These are phyloP conservation scores for Drosophila sordidapex DNA, from an alignment of 2,888 invertebrate genomes.

Conservation along the genomic window DNA sequence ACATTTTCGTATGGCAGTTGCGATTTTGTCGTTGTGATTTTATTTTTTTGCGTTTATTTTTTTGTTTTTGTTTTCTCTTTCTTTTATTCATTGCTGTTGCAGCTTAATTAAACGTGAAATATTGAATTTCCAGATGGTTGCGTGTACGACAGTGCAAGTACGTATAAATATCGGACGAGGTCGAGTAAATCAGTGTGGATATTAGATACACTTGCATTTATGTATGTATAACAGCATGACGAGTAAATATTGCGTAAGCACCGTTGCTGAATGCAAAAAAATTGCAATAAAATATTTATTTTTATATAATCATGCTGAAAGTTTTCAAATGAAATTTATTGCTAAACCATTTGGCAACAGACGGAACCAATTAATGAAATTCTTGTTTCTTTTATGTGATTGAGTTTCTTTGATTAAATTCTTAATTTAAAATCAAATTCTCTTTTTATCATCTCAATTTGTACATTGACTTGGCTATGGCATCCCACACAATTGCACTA, in stretches of 20 bases:
- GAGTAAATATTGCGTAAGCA: background rate
- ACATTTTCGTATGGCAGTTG: slow-evolving; percentile 64
- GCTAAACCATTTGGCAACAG: background rate
- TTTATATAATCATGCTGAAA: background rate
- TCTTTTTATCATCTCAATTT: background rate
- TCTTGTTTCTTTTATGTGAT: background rate
- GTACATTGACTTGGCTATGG: slow-evolving; percentile 6
- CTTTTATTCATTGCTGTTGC: slow-evolving; percentile 46
- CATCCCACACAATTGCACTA: slow-evolving; percentile 46
- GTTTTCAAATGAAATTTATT: background rate
- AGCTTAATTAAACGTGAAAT: slow-evolving; percentile 78
- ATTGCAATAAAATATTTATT: background rate
- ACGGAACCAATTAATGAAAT: background rate
- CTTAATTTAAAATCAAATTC: background rate
- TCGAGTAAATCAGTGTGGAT: slow-evolving; percentile 39
- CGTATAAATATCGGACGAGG: slow-evolving; percentile 47
- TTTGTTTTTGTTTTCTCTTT: slow-evolving; percentile 16
- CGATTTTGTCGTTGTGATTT: slow-evolving; percentile 72
- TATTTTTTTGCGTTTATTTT: slow-evolving; percentile 4
- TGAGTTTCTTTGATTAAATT: background rate
- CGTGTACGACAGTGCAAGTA: slow-evolving; percentile 15
- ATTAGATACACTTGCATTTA: slow-evolving; percentile 27
- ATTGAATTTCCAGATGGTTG: slow-evolving; percentile 67
- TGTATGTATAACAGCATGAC: background rate
- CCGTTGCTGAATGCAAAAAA: too few relatives aligned